These are phyloP conservation scores for Malurus splendens DNA, from an alignment of 2,797 vertebrate genomes.

Conservation along the genomic window DNA sequence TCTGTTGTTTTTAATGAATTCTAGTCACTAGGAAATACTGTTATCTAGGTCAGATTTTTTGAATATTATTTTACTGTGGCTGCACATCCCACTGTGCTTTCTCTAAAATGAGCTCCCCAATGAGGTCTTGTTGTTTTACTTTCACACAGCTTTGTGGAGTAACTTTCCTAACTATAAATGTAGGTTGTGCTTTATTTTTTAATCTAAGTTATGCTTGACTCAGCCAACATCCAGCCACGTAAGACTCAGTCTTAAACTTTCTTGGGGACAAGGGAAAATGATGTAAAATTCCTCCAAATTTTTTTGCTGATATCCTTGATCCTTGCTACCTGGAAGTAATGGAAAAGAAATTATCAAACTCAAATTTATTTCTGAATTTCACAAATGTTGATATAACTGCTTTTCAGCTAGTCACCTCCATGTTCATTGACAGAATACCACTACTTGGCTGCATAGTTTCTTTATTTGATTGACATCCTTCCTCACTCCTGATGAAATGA, in stretches of 20 bases:
- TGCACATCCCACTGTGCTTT: not conserved
- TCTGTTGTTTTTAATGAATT: conserved; percentile 39
- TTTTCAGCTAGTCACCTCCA: not conserved
- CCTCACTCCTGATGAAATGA: not conserved
- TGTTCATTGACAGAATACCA: not conserved
- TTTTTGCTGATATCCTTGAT: not conserved
- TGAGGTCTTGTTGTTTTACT: not conserved
- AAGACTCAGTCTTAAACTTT: not conserved
- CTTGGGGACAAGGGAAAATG: not conserved
- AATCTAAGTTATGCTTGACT: not conserved
- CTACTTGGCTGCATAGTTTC: not conserved
- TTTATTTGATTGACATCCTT: not conserved
- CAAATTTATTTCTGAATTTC: not conserved
- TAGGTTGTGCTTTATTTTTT: not conserved
- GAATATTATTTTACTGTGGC: conserved; percentile 21
- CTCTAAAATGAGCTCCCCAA: conserved; percentile 31
- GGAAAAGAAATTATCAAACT: not conserved
- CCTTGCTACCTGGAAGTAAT: not conserved
- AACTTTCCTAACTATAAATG: not conserved
- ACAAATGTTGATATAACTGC: not conserved
- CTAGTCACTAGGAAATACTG: conserved; percentile 16
- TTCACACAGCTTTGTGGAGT: not conserved
- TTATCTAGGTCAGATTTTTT: conserved; percentile 52
- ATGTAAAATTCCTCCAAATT: not conserved
- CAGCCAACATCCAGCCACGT: not conserved